A percentile compares a stretch with the other conserved stretches of the same genome.
Evolutionary conservation across 2,113 vertebrate species (phyloP).

Genomic region (Triplophysa siluroides): DNA sequence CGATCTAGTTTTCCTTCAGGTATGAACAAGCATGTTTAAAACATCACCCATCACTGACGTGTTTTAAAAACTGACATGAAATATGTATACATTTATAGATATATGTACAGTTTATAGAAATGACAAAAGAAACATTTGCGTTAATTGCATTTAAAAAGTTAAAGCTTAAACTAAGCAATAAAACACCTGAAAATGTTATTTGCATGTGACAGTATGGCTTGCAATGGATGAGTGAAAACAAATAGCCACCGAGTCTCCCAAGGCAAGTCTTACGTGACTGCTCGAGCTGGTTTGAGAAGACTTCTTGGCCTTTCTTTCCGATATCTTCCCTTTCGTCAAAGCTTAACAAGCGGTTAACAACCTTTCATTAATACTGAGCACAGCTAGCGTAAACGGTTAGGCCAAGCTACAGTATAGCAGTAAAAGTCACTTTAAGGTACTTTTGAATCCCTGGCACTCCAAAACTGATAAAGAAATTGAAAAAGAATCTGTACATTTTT

Average conservation of each 20-base stretch:
- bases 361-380: conserved; percentile 34
- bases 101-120: conserved; percentile 66
- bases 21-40: conserved; percentile 20
- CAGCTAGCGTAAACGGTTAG: conserved; percentile 45
- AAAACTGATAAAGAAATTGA: conserved; percentile 43
- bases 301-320: background rate
- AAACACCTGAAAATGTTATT: conserved; percentile 83
- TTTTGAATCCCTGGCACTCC: conserved; percentile 47
- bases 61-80: conserved; percentile 63
- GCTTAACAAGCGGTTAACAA: conserved; percentile 36
- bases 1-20: conserved; percentile 6
- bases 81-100: conserved; percentile 68
- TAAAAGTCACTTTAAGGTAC: conserved; percentile 55
- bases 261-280: conserved; percentile 49
- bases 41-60: conserved; percentile 53
- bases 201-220: conserved; percentile 71
- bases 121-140: conserved; percentile 57
- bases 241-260: conserved; percentile 55
- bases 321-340: conserved; percentile 4
- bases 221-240: conserved; percentile 60
- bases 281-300: conserved; percentile 16
- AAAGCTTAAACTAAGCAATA: conserved; percentile 75
- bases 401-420: conserved; percentile 54
- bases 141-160: conserved; percentile 83
- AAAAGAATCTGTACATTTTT: conserved; percentile 60